These are phyloP conservation scores for Phenganax marumi DNA, from an alignment of 92 coral and sea anemone genomes.

Conservation along the genomic window DNA sequence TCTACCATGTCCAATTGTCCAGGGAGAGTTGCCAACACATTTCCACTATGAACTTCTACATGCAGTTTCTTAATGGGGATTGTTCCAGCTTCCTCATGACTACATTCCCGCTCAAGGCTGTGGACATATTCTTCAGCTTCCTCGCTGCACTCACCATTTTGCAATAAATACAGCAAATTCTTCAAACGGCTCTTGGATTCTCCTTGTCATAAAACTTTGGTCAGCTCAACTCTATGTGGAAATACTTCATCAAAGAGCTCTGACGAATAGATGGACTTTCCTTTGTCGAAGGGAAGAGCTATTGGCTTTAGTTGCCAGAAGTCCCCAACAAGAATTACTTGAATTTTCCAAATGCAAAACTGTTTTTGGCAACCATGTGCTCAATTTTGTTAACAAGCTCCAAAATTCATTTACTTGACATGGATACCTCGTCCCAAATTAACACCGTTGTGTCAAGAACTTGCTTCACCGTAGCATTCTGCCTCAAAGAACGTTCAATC, in stretches of 20 bases:
- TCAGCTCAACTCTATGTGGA: conserved; percentile 33
- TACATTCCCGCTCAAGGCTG: conserved; percentile 15
- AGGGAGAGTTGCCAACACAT: not conserved
- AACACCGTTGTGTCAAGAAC: not conserved
- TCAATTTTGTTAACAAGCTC: conserved; percentile 37
- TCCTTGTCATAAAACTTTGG: conserved; percentile 5
- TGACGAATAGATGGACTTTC: conserved; percentile 24
- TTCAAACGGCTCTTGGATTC: not conserved
- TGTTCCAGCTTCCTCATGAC: conserved; percentile 1
- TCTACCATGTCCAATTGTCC: not conserved
- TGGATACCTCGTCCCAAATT: conserved; percentile 42
- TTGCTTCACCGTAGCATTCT: not conserved
- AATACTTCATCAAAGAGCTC: conserved; percentile 1
- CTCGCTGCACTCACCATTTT: conserved; percentile 26
- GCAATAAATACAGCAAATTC: not conserved
- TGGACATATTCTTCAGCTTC: conserved; percentile 36
- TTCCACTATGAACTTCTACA: conserved; percentile 6
- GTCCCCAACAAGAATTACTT: conserved; percentile 18
- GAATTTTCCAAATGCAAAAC: conserved; percentile 22
- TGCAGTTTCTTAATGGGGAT: conserved; percentile 29
- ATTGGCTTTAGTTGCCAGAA: conserved; percentile 38
- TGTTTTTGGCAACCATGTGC: not conserved
- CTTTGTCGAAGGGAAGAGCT: conserved; percentile 13
- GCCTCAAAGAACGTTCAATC: not conserved
- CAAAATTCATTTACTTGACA: conserved; percentile 42